Percentiles rank a stretch among this genome's conserved stretches.
phyloP scores from a whole-genome alignment of 2,113 vertebrate genomes.

The Hemicordylus capensis region DNA sequence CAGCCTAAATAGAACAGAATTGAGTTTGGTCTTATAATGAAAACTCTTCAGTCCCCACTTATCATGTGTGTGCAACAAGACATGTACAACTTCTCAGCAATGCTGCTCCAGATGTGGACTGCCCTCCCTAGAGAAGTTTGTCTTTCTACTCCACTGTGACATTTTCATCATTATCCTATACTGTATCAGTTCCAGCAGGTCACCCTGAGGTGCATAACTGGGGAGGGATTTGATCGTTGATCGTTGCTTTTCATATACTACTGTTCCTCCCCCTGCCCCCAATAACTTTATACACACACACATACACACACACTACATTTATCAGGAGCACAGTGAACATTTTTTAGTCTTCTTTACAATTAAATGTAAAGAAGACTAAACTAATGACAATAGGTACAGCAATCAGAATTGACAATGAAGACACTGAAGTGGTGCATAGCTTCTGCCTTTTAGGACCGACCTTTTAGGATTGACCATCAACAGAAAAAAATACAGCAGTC shows the following conservation, averaged over 20 bases:
- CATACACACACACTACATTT: too few species aligned
- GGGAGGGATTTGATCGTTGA: background rate
- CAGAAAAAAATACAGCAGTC: too few species aligned
- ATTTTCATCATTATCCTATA: background rate
- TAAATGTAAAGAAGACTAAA: too few species aligned
- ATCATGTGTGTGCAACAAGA: background rate
- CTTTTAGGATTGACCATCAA: too few species aligned
- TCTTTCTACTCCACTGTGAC: background rate
- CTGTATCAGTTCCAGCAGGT: background rate
- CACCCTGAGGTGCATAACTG: background rate
- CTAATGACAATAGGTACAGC: too few species aligned
- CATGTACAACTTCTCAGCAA: background rate
- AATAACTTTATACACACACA: too few species aligned
- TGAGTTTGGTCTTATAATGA: background rate
- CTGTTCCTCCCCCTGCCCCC: too few species aligned
- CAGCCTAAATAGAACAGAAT: background rate
- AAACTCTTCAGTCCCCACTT: background rate
- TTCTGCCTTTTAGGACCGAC: too few species aligned
- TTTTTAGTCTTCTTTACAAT: background rate
- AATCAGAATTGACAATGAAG: too few species aligned
- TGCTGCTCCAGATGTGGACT: background rate
- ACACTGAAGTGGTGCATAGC: too few species aligned
- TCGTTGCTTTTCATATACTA: background rate
- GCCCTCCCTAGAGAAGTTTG: background rate
- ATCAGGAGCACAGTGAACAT: too few species aligned